These are phyloP conservation scores for Apis cerana DNA, from an alignment of 1,140 invertebrate species.

Conservation along the genomic window DNA sequence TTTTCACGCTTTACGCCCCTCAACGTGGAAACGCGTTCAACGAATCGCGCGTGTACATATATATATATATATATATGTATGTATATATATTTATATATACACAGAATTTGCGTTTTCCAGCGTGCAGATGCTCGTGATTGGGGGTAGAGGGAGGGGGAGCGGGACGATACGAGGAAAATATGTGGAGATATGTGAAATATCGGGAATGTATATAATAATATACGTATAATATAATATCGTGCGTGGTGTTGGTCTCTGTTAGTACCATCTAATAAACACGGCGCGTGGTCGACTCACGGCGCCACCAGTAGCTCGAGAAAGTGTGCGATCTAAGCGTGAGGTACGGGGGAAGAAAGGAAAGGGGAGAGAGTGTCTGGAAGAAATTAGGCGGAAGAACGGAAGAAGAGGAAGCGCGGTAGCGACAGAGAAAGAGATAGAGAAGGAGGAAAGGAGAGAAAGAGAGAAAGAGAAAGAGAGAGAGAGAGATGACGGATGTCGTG, in stretches of 20 bases:
- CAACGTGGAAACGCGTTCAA: too few relatives aligned
- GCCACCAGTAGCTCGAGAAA: constrained; percentile 61
- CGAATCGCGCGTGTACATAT: too few relatives aligned
- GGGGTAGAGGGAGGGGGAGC: not conserved
- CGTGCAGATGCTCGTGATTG: constrained; percentile 53
- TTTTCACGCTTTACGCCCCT: too few relatives aligned
- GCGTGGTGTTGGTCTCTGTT: constrained; percentile 67
- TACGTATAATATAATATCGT: constrained; percentile 43
- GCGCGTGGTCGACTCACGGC: constrained; percentile 56
- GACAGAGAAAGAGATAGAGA: constrained; percentile 39
- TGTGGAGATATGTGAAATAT: not conserved
- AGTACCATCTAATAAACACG: constrained; percentile 68
- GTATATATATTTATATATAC: constrained; percentile 72
- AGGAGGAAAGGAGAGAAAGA: constrained; percentile 27
- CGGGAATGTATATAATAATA: constrained; percentile 8
- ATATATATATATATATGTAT: too few relatives aligned
- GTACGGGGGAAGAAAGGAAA: too few relatives aligned
- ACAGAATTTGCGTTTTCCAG: constrained; percentile 70
- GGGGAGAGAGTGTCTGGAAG: constrained; percentile 57
- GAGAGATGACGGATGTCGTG: constrained; percentile 3
- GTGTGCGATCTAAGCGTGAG: constrained; percentile 72
- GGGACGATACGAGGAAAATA: constrained; percentile 9
- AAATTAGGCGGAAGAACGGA: constrained; percentile 48
- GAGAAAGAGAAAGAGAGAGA: constrained; percentile 16
- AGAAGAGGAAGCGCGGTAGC: constrained; percentile 40